These are phyloP conservation scores for Sclerodermus sp. DNA, from an alignment of 2,888 invertebrate genomes.

Conservation along the genomic window DNA sequence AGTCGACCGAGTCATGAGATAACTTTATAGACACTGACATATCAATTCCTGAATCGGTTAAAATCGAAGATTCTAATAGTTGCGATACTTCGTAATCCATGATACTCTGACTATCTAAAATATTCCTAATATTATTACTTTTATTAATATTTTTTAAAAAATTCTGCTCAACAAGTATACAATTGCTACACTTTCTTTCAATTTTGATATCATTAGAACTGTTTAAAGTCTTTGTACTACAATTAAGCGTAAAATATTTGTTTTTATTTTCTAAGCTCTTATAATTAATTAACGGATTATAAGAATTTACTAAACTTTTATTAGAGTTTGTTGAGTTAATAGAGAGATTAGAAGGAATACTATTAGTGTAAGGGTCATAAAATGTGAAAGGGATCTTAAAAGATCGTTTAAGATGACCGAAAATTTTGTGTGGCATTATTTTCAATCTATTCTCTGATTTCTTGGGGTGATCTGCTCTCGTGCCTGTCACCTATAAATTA, in stretches of 20 bases:
- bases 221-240: too few species aligned
- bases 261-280: conserved; percentile 9
- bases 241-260: too few species aligned
- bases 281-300: conserved; percentile 21
- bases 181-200: too few species aligned
- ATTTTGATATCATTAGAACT: too few species aligned
- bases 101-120: background rate
- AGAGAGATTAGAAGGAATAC: conserved; percentile 19
- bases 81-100: background rate
- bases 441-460: conserved; percentile 30
- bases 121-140: background rate
- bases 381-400: conserved; percentile 37
- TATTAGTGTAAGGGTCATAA: conserved; percentile 41
- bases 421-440: conserved; percentile 24
- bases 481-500: conserved; percentile 41
- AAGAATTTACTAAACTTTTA: conserved; percentile 25
- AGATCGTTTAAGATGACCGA: conserved; percentile 16
- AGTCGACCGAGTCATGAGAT: conserved; percentile 5
- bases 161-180: too few species aligned
- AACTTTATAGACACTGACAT: conserved; percentile 27
- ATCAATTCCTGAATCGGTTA: conserved; percentile 34
- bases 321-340: background rate
- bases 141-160: background rate
- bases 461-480: conserved; percentile 39
- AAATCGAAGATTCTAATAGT: conserved; percentile 9